These are phyloP conservation scores for Calameuta filiformis DNA, from an alignment of 2,888 invertebrate species.

Conservation along the genomic window DNA sequence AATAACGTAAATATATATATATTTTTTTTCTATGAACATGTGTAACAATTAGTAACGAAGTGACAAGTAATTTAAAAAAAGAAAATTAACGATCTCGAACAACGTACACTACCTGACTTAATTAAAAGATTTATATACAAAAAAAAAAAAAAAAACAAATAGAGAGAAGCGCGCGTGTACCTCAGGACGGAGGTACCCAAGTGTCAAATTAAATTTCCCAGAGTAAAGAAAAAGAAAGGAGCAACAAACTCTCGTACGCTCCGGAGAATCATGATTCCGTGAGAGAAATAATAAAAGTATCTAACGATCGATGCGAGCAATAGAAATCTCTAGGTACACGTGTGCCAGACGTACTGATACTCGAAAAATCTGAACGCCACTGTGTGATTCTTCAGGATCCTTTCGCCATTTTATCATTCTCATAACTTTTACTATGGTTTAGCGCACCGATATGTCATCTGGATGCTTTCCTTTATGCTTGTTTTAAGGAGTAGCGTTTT, in stretches of 20 bases:
- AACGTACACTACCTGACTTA: not conserved
- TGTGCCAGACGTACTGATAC: not conserved
- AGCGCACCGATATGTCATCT: constrained; percentile 39
- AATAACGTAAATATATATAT: constrained; percentile 33
- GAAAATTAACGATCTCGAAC: not conserved
- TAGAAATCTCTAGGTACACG: not conserved
- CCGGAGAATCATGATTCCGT: constrained; percentile 14
- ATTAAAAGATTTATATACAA: not conserved
- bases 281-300: not conserved
- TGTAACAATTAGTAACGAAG: constrained; percentile 22
- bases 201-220: not conserved
- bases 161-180: not conserved
- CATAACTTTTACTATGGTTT: not conserved
- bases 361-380: not conserved
- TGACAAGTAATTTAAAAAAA: not conserved
- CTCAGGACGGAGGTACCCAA: not conserved
- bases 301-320: constrained; percentile 2
- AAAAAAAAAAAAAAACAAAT: not conserved
- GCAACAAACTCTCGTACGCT: constrained; percentile 15
- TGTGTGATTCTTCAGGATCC: not conserved
- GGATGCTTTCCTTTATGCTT: constrained; percentile 23
- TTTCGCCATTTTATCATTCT: not conserved
- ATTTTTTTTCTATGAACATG: constrained; percentile 18
- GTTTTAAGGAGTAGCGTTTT: not conserved
- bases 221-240: constrained; percentile 19